Conservation (phyloP, 2,888 invertebrate genomes). For the Lasioglossum villosulum region DNA sequence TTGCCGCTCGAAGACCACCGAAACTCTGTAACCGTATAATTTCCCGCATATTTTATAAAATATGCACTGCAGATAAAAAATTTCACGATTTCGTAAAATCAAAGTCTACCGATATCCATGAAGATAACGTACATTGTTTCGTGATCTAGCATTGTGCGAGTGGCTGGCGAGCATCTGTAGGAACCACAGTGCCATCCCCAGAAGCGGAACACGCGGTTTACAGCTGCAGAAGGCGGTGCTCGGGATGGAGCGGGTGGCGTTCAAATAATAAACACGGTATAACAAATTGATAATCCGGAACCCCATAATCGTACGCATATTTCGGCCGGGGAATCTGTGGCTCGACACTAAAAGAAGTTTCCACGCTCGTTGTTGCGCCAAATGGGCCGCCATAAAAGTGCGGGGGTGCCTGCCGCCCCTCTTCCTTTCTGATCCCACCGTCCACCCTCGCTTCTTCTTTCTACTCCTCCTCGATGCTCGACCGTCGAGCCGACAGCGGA, state of each 20-base stretch:
- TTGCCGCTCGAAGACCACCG: background rate
- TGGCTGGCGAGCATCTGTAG: conserved; percentile 57
- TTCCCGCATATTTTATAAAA: background rate
- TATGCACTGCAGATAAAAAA: too few relatives aligned
- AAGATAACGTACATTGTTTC: background rate
- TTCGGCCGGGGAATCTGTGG: conserved; percentile 81
- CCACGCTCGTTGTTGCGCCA: conserved; percentile 84
- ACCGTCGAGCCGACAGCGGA: conserved; percentile 15
- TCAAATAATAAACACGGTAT: conserved; percentile 81
- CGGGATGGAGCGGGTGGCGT: conserved; percentile 35
- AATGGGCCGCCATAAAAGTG: conserved; percentile 84
- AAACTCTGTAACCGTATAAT: background rate
- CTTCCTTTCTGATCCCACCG: conserved; percentile 38
- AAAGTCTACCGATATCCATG: background rate
- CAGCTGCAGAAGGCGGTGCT: conserved; percentile 51
- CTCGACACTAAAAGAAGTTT: conserved; percentile 83
- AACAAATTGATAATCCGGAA: conserved; percentile 84
- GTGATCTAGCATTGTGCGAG: background rate
- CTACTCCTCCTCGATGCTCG: conserved; percentile 10
- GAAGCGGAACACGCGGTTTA: conserved; percentile 38
- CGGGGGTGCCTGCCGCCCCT: conserved; percentile 71
- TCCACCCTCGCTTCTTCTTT: conserved; percentile 29
- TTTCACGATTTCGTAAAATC: background rate
- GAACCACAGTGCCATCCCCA: conserved; percentile 47
- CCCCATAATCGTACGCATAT: conserved; percentile 82